Percentiles rank a stretch among this genome's conserved stretches.
Evolutionary conservation across 2,797 vertebrate genomes (phyloP).

Genomic region (Sternarchorhynchus goeldii): DNA sequence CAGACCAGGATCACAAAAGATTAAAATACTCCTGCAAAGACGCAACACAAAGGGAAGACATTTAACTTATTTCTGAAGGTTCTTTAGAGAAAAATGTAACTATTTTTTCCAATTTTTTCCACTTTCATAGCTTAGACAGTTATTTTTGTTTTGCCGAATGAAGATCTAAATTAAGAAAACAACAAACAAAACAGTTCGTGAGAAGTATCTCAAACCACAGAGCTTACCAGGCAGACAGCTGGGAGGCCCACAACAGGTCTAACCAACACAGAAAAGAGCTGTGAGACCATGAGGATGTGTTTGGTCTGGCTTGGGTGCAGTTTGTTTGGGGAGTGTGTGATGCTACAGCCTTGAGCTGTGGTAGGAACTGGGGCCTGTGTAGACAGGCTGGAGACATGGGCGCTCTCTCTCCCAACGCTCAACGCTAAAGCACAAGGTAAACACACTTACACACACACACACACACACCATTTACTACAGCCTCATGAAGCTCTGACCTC

Average conservation of each 20-base stretch:
- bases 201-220: constrained; percentile 4
- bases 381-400: constrained; percentile 15
- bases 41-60: neutral
- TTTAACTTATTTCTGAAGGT: neutral
- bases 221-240: neutral
- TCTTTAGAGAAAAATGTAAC: no score
- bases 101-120: no score
- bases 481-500: neutral
- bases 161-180: no score
- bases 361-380: constrained; percentile 14
- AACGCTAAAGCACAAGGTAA: constrained; percentile 35
- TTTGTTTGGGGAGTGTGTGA: constrained; percentile 14
- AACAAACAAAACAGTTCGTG: no score
- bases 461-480: neutral
- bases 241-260: neutral
- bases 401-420: constrained; percentile 13
- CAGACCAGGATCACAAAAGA: constrained; percentile 13
- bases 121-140: no score
- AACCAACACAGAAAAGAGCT: constrained; percentile 31
- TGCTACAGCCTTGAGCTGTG: constrained; percentile 12
- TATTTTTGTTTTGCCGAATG: no score
- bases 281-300: constrained; percentile 38
- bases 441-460: constrained; percentile 27
- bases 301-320: constrained; percentile 29
- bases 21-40: neutral